phyloP scores from a whole-genome alignment of 2,888 invertebrate species.

The Biston betularia region DNA sequence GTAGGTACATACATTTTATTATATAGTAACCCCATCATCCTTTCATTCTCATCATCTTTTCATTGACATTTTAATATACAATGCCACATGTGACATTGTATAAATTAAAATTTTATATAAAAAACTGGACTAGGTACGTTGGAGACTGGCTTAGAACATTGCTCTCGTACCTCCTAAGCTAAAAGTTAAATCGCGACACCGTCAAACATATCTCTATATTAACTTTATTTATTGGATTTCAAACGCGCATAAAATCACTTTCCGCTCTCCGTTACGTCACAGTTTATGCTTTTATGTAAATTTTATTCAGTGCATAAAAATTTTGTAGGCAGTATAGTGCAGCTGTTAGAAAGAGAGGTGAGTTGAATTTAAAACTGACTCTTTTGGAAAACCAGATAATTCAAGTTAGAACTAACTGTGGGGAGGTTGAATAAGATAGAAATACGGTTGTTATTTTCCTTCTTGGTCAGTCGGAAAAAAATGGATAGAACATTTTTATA shows the following conservation, averaged over 20 bases:
- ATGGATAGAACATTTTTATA: too few species aligned
- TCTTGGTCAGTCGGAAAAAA: too few species aligned
- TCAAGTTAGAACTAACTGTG: too few species aligned
- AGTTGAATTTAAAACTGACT: background rate
- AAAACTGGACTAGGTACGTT: background rate
- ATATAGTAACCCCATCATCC: too few species aligned
- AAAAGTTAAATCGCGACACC: slow-evolving; percentile 14
- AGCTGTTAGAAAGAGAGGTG: slow-evolving; percentile 12
- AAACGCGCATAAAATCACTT: slow-evolving; percentile 34
- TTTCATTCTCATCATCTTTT: too few species aligned
- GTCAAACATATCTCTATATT: slow-evolving; percentile 27
- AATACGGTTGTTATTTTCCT: too few species aligned
- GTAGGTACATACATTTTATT: too few species aligned
- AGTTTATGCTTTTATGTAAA: slow-evolving; percentile 30
- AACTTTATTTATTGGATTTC: slow-evolving; percentile 31
- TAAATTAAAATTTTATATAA: too few species aligned
- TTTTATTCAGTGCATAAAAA: slow-evolving; percentile 21
- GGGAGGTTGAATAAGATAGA: too few species aligned
- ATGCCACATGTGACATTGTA: too few species aligned
- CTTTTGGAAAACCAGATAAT: background rate
- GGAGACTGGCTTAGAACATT: background rate
- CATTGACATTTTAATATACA: too few species aligned
- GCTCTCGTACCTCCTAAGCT: slow-evolving; percentile 10
- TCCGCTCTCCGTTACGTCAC: slow-evolving; percentile 16
- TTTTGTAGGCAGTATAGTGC: slow-evolving; percentile 26